phyloP scores from a whole-genome alignment of 2,797 vertebrate species.

The Orestias chungarensis region DNA sequence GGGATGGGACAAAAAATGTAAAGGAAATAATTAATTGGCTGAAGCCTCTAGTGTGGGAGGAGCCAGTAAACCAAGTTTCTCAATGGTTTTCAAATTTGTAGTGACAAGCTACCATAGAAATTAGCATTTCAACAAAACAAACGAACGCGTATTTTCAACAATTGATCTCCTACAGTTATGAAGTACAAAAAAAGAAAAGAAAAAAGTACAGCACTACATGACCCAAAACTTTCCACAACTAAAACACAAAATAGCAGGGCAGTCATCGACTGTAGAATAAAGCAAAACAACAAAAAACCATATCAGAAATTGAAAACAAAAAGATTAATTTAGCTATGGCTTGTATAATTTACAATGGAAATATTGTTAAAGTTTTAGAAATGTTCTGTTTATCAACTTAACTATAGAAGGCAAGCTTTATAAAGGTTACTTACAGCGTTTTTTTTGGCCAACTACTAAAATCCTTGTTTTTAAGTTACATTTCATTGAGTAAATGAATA shows the following conservation, averaged over 20 bases:
- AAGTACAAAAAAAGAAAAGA: neutral
- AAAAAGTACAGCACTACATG: neutral
- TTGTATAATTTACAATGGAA: no score
- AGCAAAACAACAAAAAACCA: neutral
- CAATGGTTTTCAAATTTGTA: neutral
- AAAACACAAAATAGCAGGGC: neutral
- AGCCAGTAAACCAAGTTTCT: neutral
- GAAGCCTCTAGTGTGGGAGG: neutral
- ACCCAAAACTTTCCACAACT: conserved; percentile 29
- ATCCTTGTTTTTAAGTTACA: neutral
- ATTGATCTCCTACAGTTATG: neutral
- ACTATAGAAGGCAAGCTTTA: neutral
- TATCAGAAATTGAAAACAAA: neutral
- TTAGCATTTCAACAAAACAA: neutral
- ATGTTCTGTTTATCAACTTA: no score
- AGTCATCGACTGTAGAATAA: conserved; percentile 24
- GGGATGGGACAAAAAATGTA: neutral
- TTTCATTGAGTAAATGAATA: neutral
- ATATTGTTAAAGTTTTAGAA: no score
- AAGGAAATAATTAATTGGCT: conserved; percentile 6
- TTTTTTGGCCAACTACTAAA: neutral
- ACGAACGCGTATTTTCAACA: neutral
- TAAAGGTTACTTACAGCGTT: neutral
- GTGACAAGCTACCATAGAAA: neutral
- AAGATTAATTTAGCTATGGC: neutral